Conservation (phyloP, 1,140 invertebrate species). For the Lordiphosa collinella region DNA sequence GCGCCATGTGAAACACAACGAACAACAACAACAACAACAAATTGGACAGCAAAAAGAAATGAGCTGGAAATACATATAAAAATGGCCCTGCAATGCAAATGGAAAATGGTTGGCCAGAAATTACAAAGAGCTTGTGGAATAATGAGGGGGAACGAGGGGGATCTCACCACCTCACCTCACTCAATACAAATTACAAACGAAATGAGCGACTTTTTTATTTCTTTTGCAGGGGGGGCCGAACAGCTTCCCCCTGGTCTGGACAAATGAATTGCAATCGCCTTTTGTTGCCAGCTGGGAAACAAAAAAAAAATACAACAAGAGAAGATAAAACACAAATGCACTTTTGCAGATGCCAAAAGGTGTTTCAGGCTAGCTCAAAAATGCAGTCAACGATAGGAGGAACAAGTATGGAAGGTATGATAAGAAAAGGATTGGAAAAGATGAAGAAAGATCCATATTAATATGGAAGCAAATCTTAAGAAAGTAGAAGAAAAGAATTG, state of each 20-base stretch:
- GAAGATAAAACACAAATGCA: conserved; percentile 1
- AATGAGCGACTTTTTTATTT: conserved; percentile 44
- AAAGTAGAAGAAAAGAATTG: too few species aligned
- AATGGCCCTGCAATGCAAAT: conserved; percentile 64
- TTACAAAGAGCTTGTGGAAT: conserved; percentile 56
- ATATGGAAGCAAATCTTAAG: too few species aligned
- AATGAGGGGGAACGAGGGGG: neutral
- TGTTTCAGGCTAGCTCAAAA: conserved; percentile 4
- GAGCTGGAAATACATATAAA: conserved; percentile 60
- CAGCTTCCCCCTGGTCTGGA: neutral
- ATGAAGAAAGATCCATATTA: too few species aligned
- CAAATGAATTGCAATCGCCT: conserved; percentile 54
- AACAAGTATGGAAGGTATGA: too few species aligned
- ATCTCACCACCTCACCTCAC: neutral
- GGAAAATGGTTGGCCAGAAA: conserved; percentile 69
- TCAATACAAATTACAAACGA: conserved; percentile 70
- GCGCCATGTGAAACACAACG: conserved; percentile 37
- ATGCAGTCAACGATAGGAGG: too few species aligned
- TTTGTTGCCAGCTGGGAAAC: conserved; percentile 5
- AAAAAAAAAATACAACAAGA: too few species aligned
- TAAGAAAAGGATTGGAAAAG: too few species aligned
- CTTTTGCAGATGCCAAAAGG: neutral
- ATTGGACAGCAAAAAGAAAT: conserved; percentile 37
- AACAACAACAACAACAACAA: conserved; percentile 5
- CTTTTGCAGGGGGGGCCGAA: neutral